Conservation (phyloP, 2,113 vertebrate genomes). For the Eudyptes chrysolophus region DNA sequence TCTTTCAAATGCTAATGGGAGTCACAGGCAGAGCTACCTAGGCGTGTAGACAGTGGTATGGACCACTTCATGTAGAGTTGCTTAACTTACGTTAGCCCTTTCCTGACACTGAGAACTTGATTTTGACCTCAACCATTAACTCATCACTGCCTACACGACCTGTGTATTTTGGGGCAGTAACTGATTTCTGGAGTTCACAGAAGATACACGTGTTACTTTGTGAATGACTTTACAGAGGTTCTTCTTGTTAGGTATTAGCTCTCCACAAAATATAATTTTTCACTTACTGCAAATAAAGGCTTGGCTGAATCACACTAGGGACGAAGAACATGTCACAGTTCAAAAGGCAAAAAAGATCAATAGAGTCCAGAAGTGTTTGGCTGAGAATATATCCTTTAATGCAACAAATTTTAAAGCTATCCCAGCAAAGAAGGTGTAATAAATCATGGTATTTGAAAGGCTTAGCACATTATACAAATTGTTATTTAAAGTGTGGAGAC, state of each 20-base stretch:
- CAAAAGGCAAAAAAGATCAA: background rate
- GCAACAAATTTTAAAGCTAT: background rate
- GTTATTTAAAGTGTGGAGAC: background rate
- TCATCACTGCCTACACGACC: background rate
- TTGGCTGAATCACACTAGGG: background rate
- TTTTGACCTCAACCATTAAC: background rate
- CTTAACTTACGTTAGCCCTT: background rate
- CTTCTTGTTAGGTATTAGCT: background rate
- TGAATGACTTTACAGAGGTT: background rate
- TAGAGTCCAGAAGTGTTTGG: background rate
- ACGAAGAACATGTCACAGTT: background rate
- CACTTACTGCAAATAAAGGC: background rate
- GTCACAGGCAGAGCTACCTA: background rate
- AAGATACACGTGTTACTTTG: background rate
- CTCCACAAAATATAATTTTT: background rate
- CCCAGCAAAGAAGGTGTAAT: background rate
- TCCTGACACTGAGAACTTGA: background rate
- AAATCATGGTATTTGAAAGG: background rate
- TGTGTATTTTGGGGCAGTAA: background rate
- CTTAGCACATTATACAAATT: background rate
- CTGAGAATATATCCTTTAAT: background rate
- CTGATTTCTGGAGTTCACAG: background rate
- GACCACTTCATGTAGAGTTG: background rate
- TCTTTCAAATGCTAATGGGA: background rate
- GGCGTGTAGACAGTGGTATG: background rate